phyloP scores from a whole-genome alignment of 2,113 vertebrate species.

The Rhynchomys soricoides region DNA sequence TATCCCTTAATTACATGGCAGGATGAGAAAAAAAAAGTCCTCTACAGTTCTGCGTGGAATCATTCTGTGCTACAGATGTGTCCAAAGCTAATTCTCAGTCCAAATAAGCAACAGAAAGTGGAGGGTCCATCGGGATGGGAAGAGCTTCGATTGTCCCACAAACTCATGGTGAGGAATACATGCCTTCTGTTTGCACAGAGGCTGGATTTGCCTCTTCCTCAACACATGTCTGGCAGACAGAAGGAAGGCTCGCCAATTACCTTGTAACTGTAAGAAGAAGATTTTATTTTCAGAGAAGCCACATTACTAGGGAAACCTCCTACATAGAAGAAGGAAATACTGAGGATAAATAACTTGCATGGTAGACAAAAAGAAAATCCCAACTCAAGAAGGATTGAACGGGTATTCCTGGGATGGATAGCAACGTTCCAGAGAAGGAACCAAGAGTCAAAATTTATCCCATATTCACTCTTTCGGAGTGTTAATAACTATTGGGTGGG shows the following conservation, averaged over 20 bases:
- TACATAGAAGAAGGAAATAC: background rate
- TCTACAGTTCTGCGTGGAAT: background rate
- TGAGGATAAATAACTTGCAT: background rate
- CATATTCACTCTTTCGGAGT: background rate
- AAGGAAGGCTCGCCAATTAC: background rate
- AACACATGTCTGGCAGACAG: background rate
- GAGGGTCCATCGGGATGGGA: background rate
- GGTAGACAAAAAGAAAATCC: background rate
- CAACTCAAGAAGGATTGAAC: background rate
- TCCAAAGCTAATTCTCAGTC: background rate
- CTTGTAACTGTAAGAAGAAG: background rate
- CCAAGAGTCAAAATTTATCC: background rate
- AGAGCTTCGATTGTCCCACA: background rate
- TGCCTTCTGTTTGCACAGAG: background rate
- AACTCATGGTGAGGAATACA: background rate
- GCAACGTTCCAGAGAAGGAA: background rate
- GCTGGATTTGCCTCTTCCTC: background rate
- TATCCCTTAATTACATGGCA: constrained; percentile 4
- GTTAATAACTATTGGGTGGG: background rate
- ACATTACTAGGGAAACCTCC: background rate
- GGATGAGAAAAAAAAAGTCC: background rate
- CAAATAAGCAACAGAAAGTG: background rate
- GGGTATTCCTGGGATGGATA: background rate
- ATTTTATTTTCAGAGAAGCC: background rate
- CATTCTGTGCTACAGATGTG: background rate